A percentile compares a stretch with the other conserved stretches of the same genome.
Evolutionary conservation across 2,888 invertebrate genomes (phyloP).

Genomic region (Cepaea hortensis): DNA sequence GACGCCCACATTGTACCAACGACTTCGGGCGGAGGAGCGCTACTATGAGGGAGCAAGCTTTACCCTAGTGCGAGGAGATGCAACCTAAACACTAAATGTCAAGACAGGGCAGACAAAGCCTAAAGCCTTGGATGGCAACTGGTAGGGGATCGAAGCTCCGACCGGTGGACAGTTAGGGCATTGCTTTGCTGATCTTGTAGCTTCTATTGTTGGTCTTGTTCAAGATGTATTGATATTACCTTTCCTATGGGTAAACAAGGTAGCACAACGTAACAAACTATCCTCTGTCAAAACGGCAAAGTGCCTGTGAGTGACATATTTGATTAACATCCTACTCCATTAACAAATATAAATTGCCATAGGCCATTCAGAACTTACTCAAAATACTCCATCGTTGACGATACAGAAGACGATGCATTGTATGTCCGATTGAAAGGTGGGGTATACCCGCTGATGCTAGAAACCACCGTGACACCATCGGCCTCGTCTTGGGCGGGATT

Average conservation of each 20-base stretch:
- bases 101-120: too few species aligned
- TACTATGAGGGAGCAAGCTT: too few species aligned
- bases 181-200: too few species aligned
- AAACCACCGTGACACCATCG: background rate
- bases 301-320: background rate
- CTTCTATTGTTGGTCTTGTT: too few species aligned
- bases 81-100: too few species aligned
- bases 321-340: too few species aligned
- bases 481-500: background rate
- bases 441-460: background rate
- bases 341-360: too few species aligned
- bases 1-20: too few species aligned
- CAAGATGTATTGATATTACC: background rate
- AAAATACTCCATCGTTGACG: slow-evolving; percentile 87
- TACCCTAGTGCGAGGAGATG: too few species aligned
- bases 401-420: slow-evolving; percentile 70
- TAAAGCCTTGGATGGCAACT: background rate
- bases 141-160: background rate
- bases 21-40: too few species aligned
- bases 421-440: slow-evolving; percentile 54
- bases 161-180: too few species aligned
- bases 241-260: background rate
- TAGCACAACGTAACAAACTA: background rate
- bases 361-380: slow-evolving; percentile 79
- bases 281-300: too few species aligned